Base-by-base conservation (phyloP, 1,140 invertebrate species). In the Drosophila subobscura region DNA sequence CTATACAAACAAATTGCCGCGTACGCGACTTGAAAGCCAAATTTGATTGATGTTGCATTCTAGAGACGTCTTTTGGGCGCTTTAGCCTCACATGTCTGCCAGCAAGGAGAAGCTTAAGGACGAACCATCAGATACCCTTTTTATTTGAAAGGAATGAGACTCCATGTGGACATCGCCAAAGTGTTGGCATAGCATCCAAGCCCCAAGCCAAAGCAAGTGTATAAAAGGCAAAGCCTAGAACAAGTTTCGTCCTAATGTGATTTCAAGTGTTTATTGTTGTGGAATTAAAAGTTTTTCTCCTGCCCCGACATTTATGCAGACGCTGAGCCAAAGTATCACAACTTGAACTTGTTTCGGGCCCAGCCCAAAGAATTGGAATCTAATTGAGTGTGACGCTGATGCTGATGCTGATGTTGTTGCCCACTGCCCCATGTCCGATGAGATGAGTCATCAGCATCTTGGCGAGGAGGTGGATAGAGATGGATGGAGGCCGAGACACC, bases 1-100 rank as follows among this genome's bases (percentile, higher is more conserved):
- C 78, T 88, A 88, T 83, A 88, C 83, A 88, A 88, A 88, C 83
- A 88, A 88, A 88, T 88, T 88, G 83, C 83, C 60, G 78, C 75
- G 83, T 88, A 88, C 83, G 83, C 83, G 83, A 88, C 83, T 79
- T 83, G 83, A 88, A 88, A 88, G 72, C 83, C 51, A 88, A 88
- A 88, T 88, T 83, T 88, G 83, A 88, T 88, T 79, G 83, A 88
- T 88, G 83, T 88, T 78, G 70, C 81, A 80, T 85, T 88, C 58
- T 54, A 52, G 66, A 66, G 75, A 54, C 55, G 61, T 45, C 58
- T 71, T 71, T 77, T 73, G 59, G 76, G 81, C 46, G 33, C 27
- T 7, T 3, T 33, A 16, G 57, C 60, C 46, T 52, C 49, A 65
- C 47, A 65, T 58, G 55, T 53, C 58, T 59, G 50, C 22, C 20